Conservation (phyloP, 1,140 invertebrate genomes). For the Drosophila arizonae region DNA sequence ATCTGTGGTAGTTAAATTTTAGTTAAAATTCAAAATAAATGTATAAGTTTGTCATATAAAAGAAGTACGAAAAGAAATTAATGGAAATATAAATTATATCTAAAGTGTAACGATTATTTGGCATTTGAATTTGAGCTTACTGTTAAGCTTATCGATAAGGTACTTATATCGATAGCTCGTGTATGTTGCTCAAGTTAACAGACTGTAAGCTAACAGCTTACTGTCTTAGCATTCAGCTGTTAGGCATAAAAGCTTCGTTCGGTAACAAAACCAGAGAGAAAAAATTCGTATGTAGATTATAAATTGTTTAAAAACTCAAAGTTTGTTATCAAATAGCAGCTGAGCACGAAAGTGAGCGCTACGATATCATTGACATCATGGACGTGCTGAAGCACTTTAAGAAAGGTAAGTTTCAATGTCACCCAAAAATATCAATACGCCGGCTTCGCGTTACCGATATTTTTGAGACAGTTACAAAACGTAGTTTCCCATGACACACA, state of each 20-base stretch:
- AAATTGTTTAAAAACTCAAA: conserved; percentile 10
- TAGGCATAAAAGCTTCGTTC: conserved; percentile 4
- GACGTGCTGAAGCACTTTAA: conserved; percentile 62
- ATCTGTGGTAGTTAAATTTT: conserved; percentile 83
- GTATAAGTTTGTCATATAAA: conserved; percentile 75
- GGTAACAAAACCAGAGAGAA: not conserved
- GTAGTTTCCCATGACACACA: conserved; percentile 36
- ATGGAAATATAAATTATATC: conserved; percentile 63
- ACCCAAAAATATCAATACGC: not conserved
- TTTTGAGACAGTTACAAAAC: conserved; percentile 3
- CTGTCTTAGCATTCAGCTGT: not conserved
- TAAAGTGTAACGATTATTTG: conserved; percentile 13
- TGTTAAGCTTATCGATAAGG: not conserved
- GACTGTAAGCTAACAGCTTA: not conserved
- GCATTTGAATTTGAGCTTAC: not conserved
- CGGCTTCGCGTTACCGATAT: conserved; percentile 2
- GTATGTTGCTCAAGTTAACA: not conserved
- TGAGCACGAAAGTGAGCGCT: not conserved
- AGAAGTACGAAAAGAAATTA: conserved; percentile 77
- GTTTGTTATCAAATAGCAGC: not conserved
- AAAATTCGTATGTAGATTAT: not conserved
- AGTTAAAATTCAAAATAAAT: conserved; percentile 81
- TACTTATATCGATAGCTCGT: not conserved
- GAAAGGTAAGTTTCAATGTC: conserved; percentile 54
- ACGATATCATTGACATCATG: conserved; percentile 23